Conservation (phyloP, 2,113 vertebrate genomes). For the Porphyrio hochstetteri region DNA sequence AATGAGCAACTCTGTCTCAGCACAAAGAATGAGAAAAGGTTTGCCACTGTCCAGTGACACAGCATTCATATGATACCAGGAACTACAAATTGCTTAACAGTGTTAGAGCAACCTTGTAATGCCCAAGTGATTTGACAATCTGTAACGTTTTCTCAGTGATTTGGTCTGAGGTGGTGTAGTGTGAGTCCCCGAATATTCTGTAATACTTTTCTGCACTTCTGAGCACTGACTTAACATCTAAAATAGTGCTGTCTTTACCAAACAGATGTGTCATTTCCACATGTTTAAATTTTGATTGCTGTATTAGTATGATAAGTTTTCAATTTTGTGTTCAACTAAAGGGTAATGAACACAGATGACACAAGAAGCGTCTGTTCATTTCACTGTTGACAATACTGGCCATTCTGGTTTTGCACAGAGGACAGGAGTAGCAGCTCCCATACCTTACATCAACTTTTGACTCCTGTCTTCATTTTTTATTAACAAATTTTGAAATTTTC, state of each 20-base stretch:
- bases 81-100: background rate
- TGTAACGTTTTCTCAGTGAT: background rate
- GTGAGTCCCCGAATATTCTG: background rate
- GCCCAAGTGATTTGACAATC: background rate
- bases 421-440: background rate
- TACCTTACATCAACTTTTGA: background rate
- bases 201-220: background rate
- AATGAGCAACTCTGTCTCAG: background rate
- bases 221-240: background rate
- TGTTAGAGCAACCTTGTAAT: background rate
- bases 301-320: background rate
- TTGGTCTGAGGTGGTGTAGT: background rate
- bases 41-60: slow-evolving; percentile 20
- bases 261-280: background rate
- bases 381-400: background rate
- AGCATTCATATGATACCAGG: background rate
- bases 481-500: background rate
- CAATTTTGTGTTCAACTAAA: background rate
- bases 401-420: background rate
- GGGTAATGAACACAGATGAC: background rate
- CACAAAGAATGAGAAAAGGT: background rate
- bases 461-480: background rate
- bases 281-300: background rate
- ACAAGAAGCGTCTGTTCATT: background rate
- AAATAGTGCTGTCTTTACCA: background rate